phyloP scores from a whole-genome alignment of 2,113 vertebrate species.

The Peromyscus maniculatus region DNA sequence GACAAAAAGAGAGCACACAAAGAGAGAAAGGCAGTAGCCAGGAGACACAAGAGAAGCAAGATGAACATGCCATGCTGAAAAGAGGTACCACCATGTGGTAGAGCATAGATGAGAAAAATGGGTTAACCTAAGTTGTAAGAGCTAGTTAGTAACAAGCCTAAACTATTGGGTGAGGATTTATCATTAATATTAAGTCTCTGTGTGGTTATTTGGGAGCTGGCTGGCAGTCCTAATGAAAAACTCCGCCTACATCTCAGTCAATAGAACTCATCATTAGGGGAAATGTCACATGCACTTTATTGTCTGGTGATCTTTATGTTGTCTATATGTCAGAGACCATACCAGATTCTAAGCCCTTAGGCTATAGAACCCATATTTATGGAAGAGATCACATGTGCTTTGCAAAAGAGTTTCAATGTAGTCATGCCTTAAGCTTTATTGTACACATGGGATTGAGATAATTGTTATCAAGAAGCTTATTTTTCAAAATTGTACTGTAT shows the following conservation, averaged over 20 bases:
- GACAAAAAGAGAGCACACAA: too few species aligned
- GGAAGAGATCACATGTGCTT: neutral
- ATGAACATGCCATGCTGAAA: too few species aligned
- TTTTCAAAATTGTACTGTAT: neutral
- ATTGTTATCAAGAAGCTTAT: neutral
- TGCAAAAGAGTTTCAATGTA: neutral
- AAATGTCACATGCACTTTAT: neutral
- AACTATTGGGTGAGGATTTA: too few species aligned
- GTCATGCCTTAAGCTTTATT: neutral
- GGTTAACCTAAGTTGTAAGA: too few species aligned
- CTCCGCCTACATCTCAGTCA: neutral
- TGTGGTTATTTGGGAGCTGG: too few species aligned
- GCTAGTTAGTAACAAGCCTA: too few species aligned
- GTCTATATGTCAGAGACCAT: neutral
- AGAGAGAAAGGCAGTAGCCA: too few species aligned
- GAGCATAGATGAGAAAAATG: too few species aligned
- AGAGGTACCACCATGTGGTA: too few species aligned
- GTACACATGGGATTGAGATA: neutral
- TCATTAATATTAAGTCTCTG: too few species aligned
- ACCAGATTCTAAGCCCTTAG: neutral
- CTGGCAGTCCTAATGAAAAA: too few species aligned
- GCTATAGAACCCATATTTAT: neutral
- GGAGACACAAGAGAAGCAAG: too few species aligned
- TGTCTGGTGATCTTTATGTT: neutral
- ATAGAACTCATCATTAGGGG: neutral